Percentiles rank a stretch among this genome's conserved stretches.
These are phyloP conservation scores for Brenthis ino DNA, from an alignment of 2,888 invertebrate species.

Conservation along the genomic window DNA sequence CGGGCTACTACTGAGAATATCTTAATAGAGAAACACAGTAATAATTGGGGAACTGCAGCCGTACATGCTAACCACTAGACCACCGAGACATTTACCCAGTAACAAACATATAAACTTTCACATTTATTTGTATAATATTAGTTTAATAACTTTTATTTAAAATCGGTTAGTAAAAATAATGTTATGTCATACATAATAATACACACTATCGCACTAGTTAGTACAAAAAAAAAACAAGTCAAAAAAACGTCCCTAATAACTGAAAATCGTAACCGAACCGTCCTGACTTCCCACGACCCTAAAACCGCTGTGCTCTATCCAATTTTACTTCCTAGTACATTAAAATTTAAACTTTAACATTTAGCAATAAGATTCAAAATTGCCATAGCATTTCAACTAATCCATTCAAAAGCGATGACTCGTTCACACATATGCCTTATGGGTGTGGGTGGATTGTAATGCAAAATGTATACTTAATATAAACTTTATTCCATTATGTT, in stretches of 20 bases:
- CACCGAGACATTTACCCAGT: too few relatives aligned
- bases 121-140: background rate
- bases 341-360: constrained; percentile 50
- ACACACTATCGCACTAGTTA: background rate
- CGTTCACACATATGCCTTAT: constrained; percentile 62
- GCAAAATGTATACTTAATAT: constrained; percentile 35
- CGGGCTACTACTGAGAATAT: too few relatives aligned
- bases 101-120: too few relatives aligned
- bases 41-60: too few relatives aligned
- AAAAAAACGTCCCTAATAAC: constrained; percentile 3
- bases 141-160: constrained; percentile 7
- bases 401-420: constrained; percentile 73
- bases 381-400: constrained; percentile 45
- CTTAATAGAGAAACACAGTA: too few relatives aligned
- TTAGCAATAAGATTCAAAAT: constrained; percentile 49
- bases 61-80: background rate
- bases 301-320: constrained; percentile 74
- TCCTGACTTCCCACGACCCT: constrained; percentile 77
- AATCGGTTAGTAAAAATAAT: background rate
- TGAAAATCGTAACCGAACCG: constrained; percentile 67
- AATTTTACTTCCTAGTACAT: constrained; percentile 74
- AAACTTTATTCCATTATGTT: constrained; percentile 38
- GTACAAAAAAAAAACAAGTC: background rate
- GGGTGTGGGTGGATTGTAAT: constrained; percentile 59
- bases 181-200: constrained; percentile 14